Conservation (phyloP, 2,113 vertebrate genomes). For the Phainopepla nitens region DNA sequence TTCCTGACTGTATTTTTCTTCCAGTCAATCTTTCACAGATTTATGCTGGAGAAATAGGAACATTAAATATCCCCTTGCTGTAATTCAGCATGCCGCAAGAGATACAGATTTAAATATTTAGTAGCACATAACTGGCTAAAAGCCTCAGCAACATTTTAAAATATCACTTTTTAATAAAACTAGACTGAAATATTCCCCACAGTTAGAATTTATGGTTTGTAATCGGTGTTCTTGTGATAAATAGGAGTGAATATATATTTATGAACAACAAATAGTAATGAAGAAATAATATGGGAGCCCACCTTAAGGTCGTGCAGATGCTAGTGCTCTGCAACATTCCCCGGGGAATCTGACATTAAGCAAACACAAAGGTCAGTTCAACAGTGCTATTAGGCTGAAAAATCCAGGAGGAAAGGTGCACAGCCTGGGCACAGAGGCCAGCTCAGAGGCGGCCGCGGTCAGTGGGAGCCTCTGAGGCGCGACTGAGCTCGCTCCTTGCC, state of each 20-base stretch:
- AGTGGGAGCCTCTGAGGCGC: background rate
- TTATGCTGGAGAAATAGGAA: slow-evolving; percentile 34
- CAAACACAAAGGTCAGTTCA: background rate
- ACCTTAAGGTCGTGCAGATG: background rate
- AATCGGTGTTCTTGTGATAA: slow-evolving; percentile 34
- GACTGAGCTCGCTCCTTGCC: fast-evolving
- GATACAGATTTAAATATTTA: slow-evolving; percentile 71
- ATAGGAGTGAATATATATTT: background rate
- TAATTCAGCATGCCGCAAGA: slow-evolving; percentile 67
- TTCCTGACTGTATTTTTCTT: background rate
- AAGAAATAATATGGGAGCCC: background rate
- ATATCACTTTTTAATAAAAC: slow-evolving; percentile 58
- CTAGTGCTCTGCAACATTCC: background rate
- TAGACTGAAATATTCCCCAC: slow-evolving; percentile 33
- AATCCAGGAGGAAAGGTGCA: background rate
- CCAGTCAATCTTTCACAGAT: slow-evolving; percentile 41
- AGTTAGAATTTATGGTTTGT: slow-evolving; percentile 1
- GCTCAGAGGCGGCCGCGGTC: background rate
- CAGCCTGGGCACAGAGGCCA: background rate
- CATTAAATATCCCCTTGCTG: slow-evolving; percentile 64
- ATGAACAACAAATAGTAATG: slow-evolving; percentile 26
- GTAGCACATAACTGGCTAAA: slow-evolving; percentile 67
- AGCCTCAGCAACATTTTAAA: slow-evolving; percentile 53
- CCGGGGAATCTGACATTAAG: background rate
- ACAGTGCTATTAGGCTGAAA: background rate